Percentiles rank a stretch among this genome's conserved stretches.
Conservation (phyloP, 2,113 vertebrate species). For the Acrocephalus kingi region DNA sequence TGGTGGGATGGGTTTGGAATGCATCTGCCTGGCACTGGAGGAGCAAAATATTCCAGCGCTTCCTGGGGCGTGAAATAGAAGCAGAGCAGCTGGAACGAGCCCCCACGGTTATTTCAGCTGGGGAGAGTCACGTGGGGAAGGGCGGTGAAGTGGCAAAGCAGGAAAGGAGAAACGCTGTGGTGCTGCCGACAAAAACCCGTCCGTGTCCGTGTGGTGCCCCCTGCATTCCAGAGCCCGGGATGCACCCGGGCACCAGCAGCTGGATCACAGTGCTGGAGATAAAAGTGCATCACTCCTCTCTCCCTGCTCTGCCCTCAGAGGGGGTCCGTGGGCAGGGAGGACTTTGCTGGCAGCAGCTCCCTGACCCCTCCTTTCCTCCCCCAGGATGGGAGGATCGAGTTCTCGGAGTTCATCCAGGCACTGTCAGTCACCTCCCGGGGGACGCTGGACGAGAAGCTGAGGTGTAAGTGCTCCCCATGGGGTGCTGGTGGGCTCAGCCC, state of each 20-base stretch:
- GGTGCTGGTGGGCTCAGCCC: not conserved
- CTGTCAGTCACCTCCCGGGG: constrained; percentile 96
- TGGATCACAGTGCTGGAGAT: not conserved
- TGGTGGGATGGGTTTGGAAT: not conserved
- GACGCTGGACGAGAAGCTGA: constrained; percentile 95
- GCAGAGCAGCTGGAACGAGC: not conserved
- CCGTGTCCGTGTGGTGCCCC: accelerated
- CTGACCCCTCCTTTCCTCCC: not conserved
- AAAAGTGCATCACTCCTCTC: not conserved
- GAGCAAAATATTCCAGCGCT: not conserved
- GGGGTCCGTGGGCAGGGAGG: not conserved
- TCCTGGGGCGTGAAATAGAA: not conserved
- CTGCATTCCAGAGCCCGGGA: not conserved
- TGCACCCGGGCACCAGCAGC: not conserved
- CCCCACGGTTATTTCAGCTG: not conserved
- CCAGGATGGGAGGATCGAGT: constrained; percentile 96
- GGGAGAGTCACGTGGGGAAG: not conserved
- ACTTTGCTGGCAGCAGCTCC: not conserved
- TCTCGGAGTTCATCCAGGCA: constrained; percentile 97
- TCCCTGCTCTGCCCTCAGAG: not conserved
- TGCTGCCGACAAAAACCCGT: not conserved
- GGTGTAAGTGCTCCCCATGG: constrained; percentile 80
- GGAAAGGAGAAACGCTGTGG: not conserved
- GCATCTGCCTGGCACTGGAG: accelerated
- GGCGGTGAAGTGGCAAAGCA: not conserved